phyloP scores from a whole-genome alignment of 2,797 vertebrate genomes.

The Danio tinwini region DNA sequence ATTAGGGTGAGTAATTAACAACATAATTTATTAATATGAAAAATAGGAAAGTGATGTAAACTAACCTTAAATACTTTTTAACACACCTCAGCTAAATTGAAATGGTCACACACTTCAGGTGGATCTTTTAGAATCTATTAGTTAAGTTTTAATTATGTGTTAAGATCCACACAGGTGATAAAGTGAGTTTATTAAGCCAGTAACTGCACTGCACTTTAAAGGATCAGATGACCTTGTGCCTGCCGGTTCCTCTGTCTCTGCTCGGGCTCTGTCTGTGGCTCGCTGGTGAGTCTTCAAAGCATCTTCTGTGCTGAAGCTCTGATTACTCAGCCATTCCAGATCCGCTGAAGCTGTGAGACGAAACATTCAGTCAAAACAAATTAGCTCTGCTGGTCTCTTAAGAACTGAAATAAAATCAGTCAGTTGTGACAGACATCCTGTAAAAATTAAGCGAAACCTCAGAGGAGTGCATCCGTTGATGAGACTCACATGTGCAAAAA shows the following conservation, averaged over 20 bases:
- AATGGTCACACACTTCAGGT: no score
- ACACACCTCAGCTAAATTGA: no score
- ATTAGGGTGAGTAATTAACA: no score
- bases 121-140: background rate
- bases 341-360: slow-evolving; percentile 69
- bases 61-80: no score
- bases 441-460: slow-evolving; percentile 31
- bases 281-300: slow-evolving; percentile 80
- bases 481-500: slow-evolving; percentile 17
- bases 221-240: slow-evolving; percentile 11
- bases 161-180: background rate
- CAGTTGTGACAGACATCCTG: slow-evolving; percentile 34
- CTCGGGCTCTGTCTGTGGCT: slow-evolving; percentile 61
- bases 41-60: no score
- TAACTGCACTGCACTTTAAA: slow-evolving; percentile 1
- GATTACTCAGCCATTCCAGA: slow-evolving; percentile 89
- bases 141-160: background rate
- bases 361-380: slow-evolving; percentile 52
- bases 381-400: slow-evolving; percentile 49
- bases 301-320: slow-evolving; percentile 84
- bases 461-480: slow-evolving; percentile 6
- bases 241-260: background rate
- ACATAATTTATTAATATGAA: no score
- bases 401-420: slow-evolving; percentile 50
- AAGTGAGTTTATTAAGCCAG: slow-evolving; percentile 6